Percentiles rank a stretch among this genome's conserved stretches.
Conservation (phyloP, 1,140 invertebrate species). For the Trichonephila inaurata region DNA sequence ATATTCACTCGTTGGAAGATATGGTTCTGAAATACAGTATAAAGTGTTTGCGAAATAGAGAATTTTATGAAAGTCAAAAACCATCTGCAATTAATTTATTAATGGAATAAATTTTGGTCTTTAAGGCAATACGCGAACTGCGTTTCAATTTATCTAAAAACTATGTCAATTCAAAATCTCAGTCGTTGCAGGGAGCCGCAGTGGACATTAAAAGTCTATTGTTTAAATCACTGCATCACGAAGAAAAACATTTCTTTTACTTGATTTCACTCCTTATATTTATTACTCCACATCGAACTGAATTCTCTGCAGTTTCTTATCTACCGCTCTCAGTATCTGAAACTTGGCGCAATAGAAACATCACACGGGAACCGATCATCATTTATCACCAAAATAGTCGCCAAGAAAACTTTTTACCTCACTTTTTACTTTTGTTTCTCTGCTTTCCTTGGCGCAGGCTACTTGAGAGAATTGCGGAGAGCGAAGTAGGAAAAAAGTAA, state of each 20-base stretch:
- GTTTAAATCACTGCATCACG: not conserved
- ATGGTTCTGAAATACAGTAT: too few relatives aligned
- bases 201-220: not conserved
- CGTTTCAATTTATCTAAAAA: too few relatives aligned
- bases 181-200: not conserved
- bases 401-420: constrained; percentile 45
- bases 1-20: too few relatives aligned
- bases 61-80: too few relatives aligned
- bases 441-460: not conserved
- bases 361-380: constrained; percentile 47
- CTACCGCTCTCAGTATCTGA: constrained; percentile 10
- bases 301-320: constrained; percentile 25
- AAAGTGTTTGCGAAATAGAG: too few relatives aligned
- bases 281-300: constrained; percentile 9
- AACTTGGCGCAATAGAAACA: constrained; percentile 40
- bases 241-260: not conserved
- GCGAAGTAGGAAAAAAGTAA: not conserved
- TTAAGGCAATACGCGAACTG: too few relatives aligned
- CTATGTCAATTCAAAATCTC: too few relatives aligned
- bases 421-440: constrained; percentile 39
- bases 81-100: too few relatives aligned
- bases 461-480: constrained; percentile 50
- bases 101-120: too few relatives aligned
- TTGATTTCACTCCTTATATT: constrained; percentile 14
- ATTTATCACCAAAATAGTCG: constrained; percentile 50